Evolutionary conservation across 2,113 vertebrate species (phyloP).

Genomic region (Catharus minimus): DNA sequence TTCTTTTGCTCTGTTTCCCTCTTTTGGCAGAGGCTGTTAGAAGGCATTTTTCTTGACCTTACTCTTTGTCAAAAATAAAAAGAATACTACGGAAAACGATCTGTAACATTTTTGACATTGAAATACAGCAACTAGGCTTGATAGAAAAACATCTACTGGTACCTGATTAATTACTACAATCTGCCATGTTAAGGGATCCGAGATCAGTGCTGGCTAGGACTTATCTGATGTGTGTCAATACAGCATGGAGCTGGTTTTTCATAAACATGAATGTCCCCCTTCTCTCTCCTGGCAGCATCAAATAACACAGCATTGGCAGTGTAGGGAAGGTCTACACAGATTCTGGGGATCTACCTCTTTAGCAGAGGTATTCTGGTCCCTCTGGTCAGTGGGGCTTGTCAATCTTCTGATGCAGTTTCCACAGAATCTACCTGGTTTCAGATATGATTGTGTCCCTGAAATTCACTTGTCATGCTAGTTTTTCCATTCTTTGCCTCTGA

Average conservation of each 20-base stretch:
- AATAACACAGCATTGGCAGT: background rate
- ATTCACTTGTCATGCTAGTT: background rate
- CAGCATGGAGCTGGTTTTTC: background rate
- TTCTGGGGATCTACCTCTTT: background rate
- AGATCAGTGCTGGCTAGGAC: background rate
- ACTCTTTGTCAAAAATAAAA: constrained; percentile 4
- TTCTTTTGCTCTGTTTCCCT: background rate
- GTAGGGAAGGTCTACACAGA: background rate
- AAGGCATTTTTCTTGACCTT: background rate
- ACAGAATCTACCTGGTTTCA: background rate
- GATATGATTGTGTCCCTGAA: background rate
- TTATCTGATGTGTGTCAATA: background rate
- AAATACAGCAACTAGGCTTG: background rate
- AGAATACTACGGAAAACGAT: background rate
- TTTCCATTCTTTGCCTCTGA: constrained; percentile 22
- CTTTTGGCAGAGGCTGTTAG: background rate
- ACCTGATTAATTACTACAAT: constrained; percentile 12
- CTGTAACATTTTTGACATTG: background rate
- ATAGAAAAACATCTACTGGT: background rate
- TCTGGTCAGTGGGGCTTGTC: background rate
- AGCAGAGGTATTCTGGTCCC: background rate
- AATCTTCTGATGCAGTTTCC: background rate
- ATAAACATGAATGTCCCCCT: background rate
- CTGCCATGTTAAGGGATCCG: background rate
- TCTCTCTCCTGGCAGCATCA: background rate